These are phyloP conservation scores for Seladonia tumulorum DNA, from an alignment of 2,888 invertebrate genomes.

Conservation along the genomic window DNA sequence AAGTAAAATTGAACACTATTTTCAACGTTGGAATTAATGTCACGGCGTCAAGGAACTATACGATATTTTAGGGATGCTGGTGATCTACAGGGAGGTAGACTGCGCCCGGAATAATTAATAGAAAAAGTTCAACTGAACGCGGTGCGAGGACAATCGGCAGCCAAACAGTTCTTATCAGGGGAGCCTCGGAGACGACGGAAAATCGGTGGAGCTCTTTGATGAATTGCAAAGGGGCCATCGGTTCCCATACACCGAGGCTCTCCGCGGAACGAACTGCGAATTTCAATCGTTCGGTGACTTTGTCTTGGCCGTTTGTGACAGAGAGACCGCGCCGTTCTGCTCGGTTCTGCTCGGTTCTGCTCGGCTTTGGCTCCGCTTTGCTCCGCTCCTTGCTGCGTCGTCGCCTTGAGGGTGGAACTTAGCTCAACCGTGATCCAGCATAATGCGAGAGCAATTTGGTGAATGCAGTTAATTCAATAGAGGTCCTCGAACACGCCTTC, in stretches of 20 bases:
- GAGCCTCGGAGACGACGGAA: conserved; percentile 40
- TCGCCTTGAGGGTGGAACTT: conserved; percentile 62
- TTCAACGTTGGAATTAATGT: no score
- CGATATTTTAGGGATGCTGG: background rate
- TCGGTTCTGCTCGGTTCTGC: background rate
- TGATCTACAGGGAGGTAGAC: background rate
- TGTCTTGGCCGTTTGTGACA: conserved; percentile 62
- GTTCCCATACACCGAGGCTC: conserved; percentile 7
- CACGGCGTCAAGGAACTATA: no score
- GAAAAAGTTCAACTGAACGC: background rate
- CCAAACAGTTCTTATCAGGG: conserved; percentile 12
- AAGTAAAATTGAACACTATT: no score
- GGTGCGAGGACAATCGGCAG: background rate
- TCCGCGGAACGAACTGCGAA: conserved; percentile 58
- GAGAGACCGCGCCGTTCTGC: conserved; percentile 36
- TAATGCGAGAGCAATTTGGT: conserved; percentile 79
- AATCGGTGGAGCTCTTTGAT: conserved; percentile 52
- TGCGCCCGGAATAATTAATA: background rate
- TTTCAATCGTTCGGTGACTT: conserved; percentile 67
- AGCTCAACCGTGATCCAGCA: conserved; percentile 76
- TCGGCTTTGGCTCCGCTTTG: background rate
- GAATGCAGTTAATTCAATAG: conserved; percentile 79
- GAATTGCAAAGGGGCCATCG: conserved; percentile 45
- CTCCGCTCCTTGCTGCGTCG: background rate
- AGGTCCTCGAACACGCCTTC: conserved; percentile 74